Evolutionary conservation across 2,888 invertebrate genomes (phyloP), one percentile per base, ranked within the genome.

Genomic region (Octodonta nipae): DNA sequence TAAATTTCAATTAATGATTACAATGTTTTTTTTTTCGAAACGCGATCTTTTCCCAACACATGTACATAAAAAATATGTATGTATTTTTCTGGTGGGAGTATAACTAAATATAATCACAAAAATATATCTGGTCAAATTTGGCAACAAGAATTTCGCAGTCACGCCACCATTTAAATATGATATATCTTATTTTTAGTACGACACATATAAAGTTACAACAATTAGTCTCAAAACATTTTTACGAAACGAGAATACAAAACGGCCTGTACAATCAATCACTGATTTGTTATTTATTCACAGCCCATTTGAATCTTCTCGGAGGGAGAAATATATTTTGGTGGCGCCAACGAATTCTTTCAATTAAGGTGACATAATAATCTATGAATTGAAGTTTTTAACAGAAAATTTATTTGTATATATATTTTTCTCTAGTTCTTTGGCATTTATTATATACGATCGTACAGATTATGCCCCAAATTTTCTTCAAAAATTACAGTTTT

Each of bases 301-400:
- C 78, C 78, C 76, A 72, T 73, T 76, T 77, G 77, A 76, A 78
- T 76, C 76, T 75, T 75, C 63, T 65, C 65, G 63, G 35, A 25
- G 36, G 34, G 40, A 61, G 60, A 55, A 53, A 53, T 51, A 51
- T 50, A 56, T 51, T 43, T 36, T 41, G 46, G 44, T 44, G 49
- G 52, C 50, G 52, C 47, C 42, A 22, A n/a, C 22, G 22, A 10
- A 10, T 22, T 22, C 10, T 22, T 22, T 22, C n/a, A n/a, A n/a
- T n/a, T n/a, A n/a, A n/a, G n/a, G n/a, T n/a, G n/a, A n/a, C n/a
- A n/a, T n/a, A n/a, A n/a, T n/a, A n/a, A n/a, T n/a, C n/a, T n/a
- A n/a, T n/a, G n/a, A n/a, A n/a, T n/a, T n/a, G n/a, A n/a, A n/a
- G n/a, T n/a, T n/a, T n/a, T n/a, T n/a, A n/a, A n/a, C n/a, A n/a